phyloP scores from a whole-genome alignment of 2,888 invertebrate genomes.

The Lasioglossum vierecki region DNA sequence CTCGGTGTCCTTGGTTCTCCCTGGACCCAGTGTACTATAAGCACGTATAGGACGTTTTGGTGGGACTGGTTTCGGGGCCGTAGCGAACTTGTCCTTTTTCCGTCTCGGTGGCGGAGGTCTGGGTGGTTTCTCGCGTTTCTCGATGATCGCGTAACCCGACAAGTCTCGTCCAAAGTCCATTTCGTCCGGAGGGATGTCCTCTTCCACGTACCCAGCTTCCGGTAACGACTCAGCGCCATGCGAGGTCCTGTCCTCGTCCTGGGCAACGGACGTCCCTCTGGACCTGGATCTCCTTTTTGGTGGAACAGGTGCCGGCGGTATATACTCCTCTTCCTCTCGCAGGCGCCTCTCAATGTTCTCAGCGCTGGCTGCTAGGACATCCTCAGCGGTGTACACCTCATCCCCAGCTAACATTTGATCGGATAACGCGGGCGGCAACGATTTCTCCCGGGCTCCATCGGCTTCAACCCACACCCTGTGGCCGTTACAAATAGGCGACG shows the following conservation, averaged over 20 bases:
- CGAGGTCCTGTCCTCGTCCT: slow-evolving; percentile 90
- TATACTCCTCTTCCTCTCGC: slow-evolving; percentile 85
- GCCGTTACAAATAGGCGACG: slow-evolving; percentile 69
- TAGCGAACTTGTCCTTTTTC: slow-evolving; percentile 87
- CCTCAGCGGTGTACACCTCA: slow-evolving; percentile 44
- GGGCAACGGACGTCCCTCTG: slow-evolving; percentile 83
- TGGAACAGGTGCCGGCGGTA: slow-evolving; percentile 86
- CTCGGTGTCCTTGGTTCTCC: slow-evolving; percentile 84
- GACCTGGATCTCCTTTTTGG: slow-evolving; percentile 86
- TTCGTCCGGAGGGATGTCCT: slow-evolving; percentile 83
- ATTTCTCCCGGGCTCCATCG: slow-evolving; percentile 43
- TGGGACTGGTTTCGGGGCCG: slow-evolving; percentile 86
- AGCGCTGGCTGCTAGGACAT: slow-evolving; percentile 35
- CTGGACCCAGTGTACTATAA: slow-evolving; percentile 87
- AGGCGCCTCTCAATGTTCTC: slow-evolving; percentile 52
- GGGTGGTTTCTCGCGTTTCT: slow-evolving; percentile 87
- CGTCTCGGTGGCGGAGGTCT: slow-evolving; percentile 87
- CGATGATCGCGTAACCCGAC: slow-evolving; percentile 91
- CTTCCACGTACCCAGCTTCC: slow-evolving; percentile 83
- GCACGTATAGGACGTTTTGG: slow-evolving; percentile 87
- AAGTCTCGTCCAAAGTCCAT: slow-evolving; percentile 81
- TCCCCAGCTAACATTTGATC: slow-evolving; percentile 3
- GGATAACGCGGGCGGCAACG: slow-evolving; percentile 16
- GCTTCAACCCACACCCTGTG: slow-evolving; percentile 54
- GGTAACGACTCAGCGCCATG: slow-evolving; percentile 89